Evolutionary conservation across 2,888 invertebrate species (phyloP), one percentile per base, ranked within the genome.

Genomic region (Mamestra brassicae): DNA sequence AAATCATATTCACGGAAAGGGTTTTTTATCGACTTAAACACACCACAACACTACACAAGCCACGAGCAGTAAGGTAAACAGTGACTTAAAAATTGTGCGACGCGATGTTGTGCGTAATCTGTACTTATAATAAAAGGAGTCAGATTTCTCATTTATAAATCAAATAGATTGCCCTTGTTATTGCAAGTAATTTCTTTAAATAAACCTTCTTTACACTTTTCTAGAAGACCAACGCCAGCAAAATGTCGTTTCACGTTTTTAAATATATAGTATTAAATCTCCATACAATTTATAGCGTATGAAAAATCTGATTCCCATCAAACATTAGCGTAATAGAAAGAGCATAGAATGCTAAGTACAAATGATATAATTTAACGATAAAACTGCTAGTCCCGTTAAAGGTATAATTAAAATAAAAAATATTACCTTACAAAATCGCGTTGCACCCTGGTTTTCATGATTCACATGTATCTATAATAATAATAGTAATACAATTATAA

Each of bases 361-460:
- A 96, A 95, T 94, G 92, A 94, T 95, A 94, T 95, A 93, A 94
- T 95, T 93, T 95, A 95, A 93, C 91, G 85, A 92, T 93, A 93
- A 91, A 93, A 93, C 96, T 93, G 93, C 96, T 96, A 96, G 96
- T 96, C 96, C 94, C 94, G 95, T 94, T 94, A 93, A 87, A 86
- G 90, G 87, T 92, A 91, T 92, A 90, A 89, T 88, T 89, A 90
- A 90, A 90, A 86, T 90, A 47, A 87, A 85, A 89, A 90, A 87
- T 82, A 92, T 92, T 91, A 94, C 91, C 88, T 75, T 88, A 93
- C 95, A 94, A 92, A 86, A 92, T 95, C 95, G 96, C 96, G 90
- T 94, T 91, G 95, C 96, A 95, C 94, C 92, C 94, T 93, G 96
- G 96, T 96, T 96, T 96, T 96, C 96, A 96, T 96, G 93, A 94